Conservation (phyloP, 2,888 invertebrate species). For the Chymomyza procnemis region DNA sequence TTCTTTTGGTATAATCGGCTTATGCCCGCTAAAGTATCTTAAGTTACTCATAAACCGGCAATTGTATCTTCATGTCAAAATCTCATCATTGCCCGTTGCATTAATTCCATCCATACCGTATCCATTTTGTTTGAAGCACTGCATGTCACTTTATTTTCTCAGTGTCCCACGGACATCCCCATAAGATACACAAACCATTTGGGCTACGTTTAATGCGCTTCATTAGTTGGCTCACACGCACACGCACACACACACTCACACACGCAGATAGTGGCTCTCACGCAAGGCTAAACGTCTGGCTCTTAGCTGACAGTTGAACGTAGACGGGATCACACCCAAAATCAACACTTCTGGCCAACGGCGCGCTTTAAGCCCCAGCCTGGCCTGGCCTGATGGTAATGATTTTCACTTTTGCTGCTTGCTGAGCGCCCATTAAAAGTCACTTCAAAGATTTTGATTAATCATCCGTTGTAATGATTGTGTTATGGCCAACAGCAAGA, state of each 20-base stretch:
- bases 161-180: not conserved
- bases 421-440: constrained; percentile 41
- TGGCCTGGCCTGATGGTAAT: constrained; percentile 40
- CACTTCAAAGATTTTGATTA: constrained; percentile 46
- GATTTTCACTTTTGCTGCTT: constrained; percentile 53
- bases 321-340: constrained; percentile 5
- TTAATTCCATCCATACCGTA: no score
- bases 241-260: constrained; percentile 12
- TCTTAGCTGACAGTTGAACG: not conserved
- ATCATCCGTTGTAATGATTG: constrained; percentile 51
- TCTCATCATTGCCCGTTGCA: no score
- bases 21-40: no score
- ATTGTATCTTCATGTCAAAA: no score
- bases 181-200: constrained; percentile 39
- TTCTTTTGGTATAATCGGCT: no score
- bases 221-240: constrained; percentile 48
- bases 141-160: not conserved
- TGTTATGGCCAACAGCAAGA: not conserved
- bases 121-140: not conserved
- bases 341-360: not conserved
- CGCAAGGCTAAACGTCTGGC: not conserved
- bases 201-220: constrained; percentile 49
- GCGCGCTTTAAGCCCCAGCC: not conserved
- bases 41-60: no score
- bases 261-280: not conserved